A percentile compares a stretch with the other conserved stretches of the same genome.
phyloP scores from a whole-genome alignment of 1,140 invertebrate genomes.

The Sycobia sp. region DNA sequence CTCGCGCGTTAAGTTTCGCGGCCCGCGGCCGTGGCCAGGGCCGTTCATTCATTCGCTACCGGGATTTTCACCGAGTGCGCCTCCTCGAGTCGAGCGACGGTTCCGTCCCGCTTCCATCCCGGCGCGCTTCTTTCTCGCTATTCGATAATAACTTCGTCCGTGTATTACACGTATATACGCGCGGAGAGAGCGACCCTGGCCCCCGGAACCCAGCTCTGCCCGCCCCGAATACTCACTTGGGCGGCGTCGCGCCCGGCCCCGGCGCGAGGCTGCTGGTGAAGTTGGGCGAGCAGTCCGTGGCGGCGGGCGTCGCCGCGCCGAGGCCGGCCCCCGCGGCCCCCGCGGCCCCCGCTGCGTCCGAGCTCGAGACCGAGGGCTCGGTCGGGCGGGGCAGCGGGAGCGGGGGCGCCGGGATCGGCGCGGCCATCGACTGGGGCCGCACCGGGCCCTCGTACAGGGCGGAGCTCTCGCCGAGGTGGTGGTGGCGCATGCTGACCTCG shows the following conservation, averaged over 20 bases:
- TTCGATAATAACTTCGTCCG: too few relatives aligned
- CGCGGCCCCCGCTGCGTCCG: neutral
- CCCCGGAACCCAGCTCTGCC: too few relatives aligned
- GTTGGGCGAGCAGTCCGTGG: conserved; percentile 58
- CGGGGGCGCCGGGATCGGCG: conserved; percentile 62
- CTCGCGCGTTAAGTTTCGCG: too few relatives aligned
- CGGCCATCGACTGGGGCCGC: conserved; percentile 70
- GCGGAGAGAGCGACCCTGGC: too few relatives aligned
- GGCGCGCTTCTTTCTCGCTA: too few relatives aligned
- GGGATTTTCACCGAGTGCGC: too few relatives aligned
- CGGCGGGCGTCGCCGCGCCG: conserved; percentile 23
- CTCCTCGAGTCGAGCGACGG: too few relatives aligned
- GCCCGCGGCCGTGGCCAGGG: too few relatives aligned
- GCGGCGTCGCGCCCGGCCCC: conserved; percentile 42
- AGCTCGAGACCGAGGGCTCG: conserved; percentile 52
- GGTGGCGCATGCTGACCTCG: conserved; percentile 78
- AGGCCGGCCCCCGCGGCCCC: neutral
- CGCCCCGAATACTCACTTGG: too few relatives aligned
- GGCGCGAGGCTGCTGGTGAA: conserved; percentile 55
- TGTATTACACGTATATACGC: too few relatives aligned
- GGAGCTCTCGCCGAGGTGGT: conserved; percentile 74
- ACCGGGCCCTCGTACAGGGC: conserved; percentile 74
- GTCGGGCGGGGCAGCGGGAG: conserved; percentile 58
- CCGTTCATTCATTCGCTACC: too few relatives aligned
- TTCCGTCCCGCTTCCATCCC: too few relatives aligned